Evolutionary conservation across 2,888 invertebrate species (phyloP), one percentile per base, ranked within the genome.

Genomic region (Pherbina coryleti): DNA sequence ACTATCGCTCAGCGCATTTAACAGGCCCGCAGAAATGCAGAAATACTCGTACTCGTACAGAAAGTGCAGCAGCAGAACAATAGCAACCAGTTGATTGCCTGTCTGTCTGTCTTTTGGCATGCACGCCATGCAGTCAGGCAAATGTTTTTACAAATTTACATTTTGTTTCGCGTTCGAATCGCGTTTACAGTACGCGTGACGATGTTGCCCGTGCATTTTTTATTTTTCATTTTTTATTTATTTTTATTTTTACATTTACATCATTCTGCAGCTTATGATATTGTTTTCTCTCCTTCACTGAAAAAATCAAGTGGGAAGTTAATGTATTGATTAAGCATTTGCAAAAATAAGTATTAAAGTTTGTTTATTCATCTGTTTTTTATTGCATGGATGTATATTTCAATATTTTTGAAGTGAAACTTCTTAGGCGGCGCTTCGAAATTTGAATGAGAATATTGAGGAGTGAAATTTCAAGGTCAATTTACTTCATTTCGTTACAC

Each of bases 1-100:
- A 87, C 88, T 88, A 88, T 87, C 86, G 85, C 85, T 86, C 84
- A 85, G 86, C 82, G 83, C 82, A 81, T 79, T 82, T 84, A 88
- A 82, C 87, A 87, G 87, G 87, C 86, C 83, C 83, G 76, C 87
- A 87, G 86, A 72, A 69, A 70, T 81, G 75, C 75, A 75, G 19
- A 31, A 75, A 67, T 66, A 34, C 55, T 37, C 4, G 67, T 25
- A 22, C 1, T 37, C n/a, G 80, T 62, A 67, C 79, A 79, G 79
- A 62, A 82, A 81, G 79, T 79, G 62, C 75, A 82, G 82, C 79
- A 82, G 78, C 62, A 74, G 4, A 75, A 17, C 5, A n/a, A 66
- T 17, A 53, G 53, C 84, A 85, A 85, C 86, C 84, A 75, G 78
- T 78, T 64, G 76, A 77, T 77, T 77, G 62, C 53, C 37, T 79